Base-by-base conservation (phyloP, 2,888 invertebrate species). In the Epirrhoe alternata region DNA sequence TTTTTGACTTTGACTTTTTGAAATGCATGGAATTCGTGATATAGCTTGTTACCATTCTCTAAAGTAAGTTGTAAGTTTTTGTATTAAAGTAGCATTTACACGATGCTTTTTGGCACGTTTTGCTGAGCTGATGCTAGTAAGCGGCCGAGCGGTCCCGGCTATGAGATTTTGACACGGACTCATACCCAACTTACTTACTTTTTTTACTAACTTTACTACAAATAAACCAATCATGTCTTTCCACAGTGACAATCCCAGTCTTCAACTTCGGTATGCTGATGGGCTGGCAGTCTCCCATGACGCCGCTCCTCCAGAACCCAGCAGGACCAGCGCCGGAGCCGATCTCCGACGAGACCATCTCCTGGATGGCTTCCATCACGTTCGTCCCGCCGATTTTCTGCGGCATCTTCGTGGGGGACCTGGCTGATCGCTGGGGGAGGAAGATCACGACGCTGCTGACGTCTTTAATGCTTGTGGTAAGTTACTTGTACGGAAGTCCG, bases 241-340 rank as follows among this genome's bases (percentile, higher is more conserved):
- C 47, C 61, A 0, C 87, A 95, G 95, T 94, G 0, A 94, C 94
- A 49, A 85, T 94, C 61, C 93, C 94, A 14, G 92, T 94, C 7
- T 80, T 95, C 60, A 94, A 93, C 79, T 92, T 94, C 81, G 94
- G 95, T 1, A 94, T 93, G 85, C 86, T 94, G 66, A 89, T 94
- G 79, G 95, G 94, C 0, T 95, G 94, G 94, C 92, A 94, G 72
- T 94, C 95, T 0, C 94, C 94, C 1, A 94, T 94, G 86, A 90
- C 94, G 1, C 92, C 94, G 0, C 83, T 94, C 35, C 88, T 95
- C 10, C 89, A 94, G 75, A 85, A 90, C 0, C 76, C 80, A 0
- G 74, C 81, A n/a, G 92, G 94, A 0, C 94, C 94, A 0, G 88
- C 94, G 0, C 93, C 93, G 0, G 86, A 87, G 30, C 89, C 92